Percentiles rank a stretch among this genome's conserved stretches.
Evolutionary conservation across 2,113 vertebrate species (phyloP).

Genomic region (Accipiter virgatus): DNA sequence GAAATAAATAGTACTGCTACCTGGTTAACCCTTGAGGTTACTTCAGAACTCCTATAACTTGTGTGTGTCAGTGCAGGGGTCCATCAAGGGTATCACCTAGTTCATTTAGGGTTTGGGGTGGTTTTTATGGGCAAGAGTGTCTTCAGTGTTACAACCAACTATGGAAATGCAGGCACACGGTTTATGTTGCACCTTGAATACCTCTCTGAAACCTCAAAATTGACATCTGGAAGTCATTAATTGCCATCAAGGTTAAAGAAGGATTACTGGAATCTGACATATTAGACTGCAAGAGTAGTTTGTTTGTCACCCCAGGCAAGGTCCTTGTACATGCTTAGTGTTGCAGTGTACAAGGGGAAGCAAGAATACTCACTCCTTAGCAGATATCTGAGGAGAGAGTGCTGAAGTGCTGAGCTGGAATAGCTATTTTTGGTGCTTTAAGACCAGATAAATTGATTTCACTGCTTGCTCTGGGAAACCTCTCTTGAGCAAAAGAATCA

Average conservation of each 20-base stretch:
- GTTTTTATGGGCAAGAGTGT: not conserved
- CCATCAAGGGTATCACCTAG: not conserved
- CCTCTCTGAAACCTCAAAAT: not conserved
- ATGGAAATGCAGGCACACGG: not conserved
- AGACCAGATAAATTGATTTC: not conserved
- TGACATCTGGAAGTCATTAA: not conserved
- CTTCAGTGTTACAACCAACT: not conserved
- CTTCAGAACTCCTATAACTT: not conserved
- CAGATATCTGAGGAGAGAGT: not conserved
- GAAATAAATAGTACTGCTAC: not conserved
- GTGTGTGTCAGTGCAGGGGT: fast-evolving
- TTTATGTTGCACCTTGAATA: not conserved
- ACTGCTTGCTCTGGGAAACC: not conserved
- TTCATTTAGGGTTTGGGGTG: not conserved
- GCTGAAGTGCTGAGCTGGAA: not conserved
- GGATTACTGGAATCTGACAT: not conserved
- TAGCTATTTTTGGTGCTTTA: not conserved
- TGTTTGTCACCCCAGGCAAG: not conserved
- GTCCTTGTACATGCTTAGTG: fast-evolving
- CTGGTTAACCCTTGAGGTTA: not conserved
- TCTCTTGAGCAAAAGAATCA: not conserved
- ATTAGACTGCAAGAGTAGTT: not conserved
- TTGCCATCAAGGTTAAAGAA: not conserved
- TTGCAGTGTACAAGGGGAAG: not conserved
- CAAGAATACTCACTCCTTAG: not conserved